Percentiles rank a stretch among this genome's conserved stretches.
phyloP scores from a whole-genome alignment of 2,113 vertebrate genomes.

The Chloebia gouldiae region DNA sequence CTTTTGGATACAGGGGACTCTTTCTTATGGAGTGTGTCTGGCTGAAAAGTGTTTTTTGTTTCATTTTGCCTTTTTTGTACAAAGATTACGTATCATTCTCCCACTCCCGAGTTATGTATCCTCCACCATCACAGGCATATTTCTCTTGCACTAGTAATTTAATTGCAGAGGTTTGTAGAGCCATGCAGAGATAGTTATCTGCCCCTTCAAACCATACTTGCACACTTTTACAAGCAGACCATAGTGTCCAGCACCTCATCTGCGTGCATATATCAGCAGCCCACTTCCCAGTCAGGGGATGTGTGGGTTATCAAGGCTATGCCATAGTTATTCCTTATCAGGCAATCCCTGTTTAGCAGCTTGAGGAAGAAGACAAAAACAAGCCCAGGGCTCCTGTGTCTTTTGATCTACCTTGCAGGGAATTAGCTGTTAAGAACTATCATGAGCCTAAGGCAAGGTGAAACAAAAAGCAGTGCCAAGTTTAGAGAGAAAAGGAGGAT shows the following conservation, averaged over 20 bases:
- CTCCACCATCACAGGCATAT: not conserved
- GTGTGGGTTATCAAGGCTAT: not conserved
- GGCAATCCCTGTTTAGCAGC: not conserved
- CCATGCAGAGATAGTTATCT: not conserved
- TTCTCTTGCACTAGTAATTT: not conserved
- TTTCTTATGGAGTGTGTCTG: not conserved
- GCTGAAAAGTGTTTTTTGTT: not conserved
- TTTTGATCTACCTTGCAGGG: slow-evolving; percentile 44
- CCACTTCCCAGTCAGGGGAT: not conserved
- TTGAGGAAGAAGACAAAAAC: slow-evolving; percentile 9
- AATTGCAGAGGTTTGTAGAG: not conserved
- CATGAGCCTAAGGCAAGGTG: slow-evolving; percentile 19
- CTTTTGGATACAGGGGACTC: not conserved
- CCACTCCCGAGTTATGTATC: fast-evolving
- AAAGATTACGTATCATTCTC: not conserved
- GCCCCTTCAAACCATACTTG: not conserved
- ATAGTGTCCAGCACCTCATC: not conserved
- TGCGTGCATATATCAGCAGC: not conserved
- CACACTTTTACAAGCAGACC: not conserved
- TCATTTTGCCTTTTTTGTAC: not conserved
- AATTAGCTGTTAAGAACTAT: slow-evolving; percentile 19
- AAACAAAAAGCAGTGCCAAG: slow-evolving; percentile 12
- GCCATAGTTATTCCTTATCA: not conserved
- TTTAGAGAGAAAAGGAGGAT: slow-evolving; percentile 29
- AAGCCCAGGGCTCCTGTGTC: not conserved